phyloP scores from a whole-genome alignment of 2,113 vertebrate species.

The Pipra filicauda region DNA sequence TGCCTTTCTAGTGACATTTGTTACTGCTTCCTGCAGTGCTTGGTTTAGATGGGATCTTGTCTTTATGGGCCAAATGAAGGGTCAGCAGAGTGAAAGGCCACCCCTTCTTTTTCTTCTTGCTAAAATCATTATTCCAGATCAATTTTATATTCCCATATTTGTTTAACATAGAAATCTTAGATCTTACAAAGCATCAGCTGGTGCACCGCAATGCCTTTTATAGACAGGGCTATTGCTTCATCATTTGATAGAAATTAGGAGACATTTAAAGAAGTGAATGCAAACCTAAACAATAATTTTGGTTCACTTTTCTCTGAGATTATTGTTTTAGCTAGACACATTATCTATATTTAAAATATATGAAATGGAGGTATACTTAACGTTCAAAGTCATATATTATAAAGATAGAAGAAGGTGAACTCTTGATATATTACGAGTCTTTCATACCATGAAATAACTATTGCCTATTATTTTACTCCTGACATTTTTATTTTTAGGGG shows the following conservation, averaged over 20 bases:
- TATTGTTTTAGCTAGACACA: conserved; percentile 40
- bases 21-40: neutral
- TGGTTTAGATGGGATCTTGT: neutral
- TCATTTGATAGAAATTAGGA: conserved; percentile 16
- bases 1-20: neutral
- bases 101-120: neutral
- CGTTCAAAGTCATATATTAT: conserved; percentile 69
- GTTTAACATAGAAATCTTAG: neutral
- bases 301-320: neutral
- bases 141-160: neutral
- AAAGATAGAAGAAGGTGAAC: conserved; percentile 77
- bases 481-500: conserved; percentile 84
- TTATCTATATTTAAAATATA: conserved; percentile 71
- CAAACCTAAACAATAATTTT: conserved; percentile 26
- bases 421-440: conserved; percentile 78
- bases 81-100: neutral
- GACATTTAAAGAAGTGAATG: conserved; percentile 21
- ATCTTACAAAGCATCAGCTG: neutral
- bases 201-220: neutral
- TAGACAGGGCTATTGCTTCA: conserved; percentile 3
- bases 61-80: neutral
- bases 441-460: conserved; percentile 81
- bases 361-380: conserved; percentile 68
- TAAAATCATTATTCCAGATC: neutral
- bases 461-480: conserved; percentile 81